These are phyloP conservation scores for Peromyscus nudipes DNA, from an alignment of 2,797 vertebrate genomes.

Conservation along the genomic window DNA sequence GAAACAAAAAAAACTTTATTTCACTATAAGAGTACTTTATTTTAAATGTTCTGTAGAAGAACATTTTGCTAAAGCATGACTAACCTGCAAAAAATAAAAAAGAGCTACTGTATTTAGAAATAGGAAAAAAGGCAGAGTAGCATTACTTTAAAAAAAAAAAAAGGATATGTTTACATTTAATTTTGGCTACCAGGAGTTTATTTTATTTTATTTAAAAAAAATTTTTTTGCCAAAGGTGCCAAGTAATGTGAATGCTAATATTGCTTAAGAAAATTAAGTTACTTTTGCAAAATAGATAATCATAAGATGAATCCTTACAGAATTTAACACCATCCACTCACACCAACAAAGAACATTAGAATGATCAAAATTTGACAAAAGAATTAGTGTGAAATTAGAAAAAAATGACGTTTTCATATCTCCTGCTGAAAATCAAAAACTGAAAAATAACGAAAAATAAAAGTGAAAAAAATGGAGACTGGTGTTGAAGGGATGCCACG, in stretches of 20 bases:
- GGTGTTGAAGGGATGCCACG: constrained; percentile 91
- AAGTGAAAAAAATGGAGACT: constrained; percentile 88
- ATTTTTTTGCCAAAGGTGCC: constrained; percentile 98
- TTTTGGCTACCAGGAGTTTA: constrained; percentile 97
- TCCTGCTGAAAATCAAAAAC: constrained; percentile 90
- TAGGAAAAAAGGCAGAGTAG: constrained; percentile 97
- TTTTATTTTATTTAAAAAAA: constrained; percentile 86
- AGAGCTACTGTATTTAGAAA: constrained; percentile 98
- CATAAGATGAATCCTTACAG: constrained; percentile 92
- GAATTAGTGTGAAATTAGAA: constrained; percentile 86
- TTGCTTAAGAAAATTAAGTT: constrained; percentile 96
- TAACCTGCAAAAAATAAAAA: constrained; percentile 95
- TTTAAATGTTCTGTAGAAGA: constrained; percentile 99
- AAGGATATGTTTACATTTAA: constrained; percentile 96
- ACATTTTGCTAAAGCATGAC: constrained; percentile 99
- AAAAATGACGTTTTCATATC: constrained; percentile 89
- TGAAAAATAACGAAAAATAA: constrained; percentile 88
- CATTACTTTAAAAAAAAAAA: constrained; percentile 95
- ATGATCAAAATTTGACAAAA: constrained; percentile 89
- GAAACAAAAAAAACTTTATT: constrained; percentile 98
- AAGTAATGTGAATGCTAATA: constrained; percentile 99
- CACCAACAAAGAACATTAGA: constrained; percentile 92
- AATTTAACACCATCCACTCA: constrained; percentile 94
- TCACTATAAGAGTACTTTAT: constrained; percentile 99
- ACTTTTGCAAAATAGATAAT: constrained; percentile 98